Conservation (phyloP, 2,888 invertebrate genomes). For the Chydorus sphaericus region DNA sequence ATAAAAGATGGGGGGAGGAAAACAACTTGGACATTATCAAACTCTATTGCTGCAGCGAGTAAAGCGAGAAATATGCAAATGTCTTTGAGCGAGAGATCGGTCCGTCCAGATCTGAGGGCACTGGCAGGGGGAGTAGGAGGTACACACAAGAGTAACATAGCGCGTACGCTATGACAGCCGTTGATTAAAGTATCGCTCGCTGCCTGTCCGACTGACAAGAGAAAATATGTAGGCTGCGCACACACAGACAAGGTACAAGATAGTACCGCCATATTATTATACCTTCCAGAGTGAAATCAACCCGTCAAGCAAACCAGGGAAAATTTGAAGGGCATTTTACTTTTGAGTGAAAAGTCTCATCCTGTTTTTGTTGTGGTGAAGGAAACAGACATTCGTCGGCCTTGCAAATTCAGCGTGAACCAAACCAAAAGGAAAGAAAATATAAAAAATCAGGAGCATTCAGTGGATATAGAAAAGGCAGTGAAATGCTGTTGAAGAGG, state of each 20-base stretch:
- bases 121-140: no score
- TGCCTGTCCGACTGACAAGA: neutral
- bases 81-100: neutral
- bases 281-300: neutral
- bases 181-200: slow-evolving; percentile 7
- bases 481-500: neutral
- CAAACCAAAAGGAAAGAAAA: neutral
- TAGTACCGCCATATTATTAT: neutral
- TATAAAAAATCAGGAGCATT: neutral
- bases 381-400: no score
- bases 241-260: no score
- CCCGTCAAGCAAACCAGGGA: neutral
- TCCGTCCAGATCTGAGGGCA: neutral
- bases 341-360: no score
- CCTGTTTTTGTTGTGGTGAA: no score
- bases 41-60: no score
- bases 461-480: neutral
- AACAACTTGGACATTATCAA: no score
- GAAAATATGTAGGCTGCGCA: slow-evolving; percentile 4
- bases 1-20: no score
- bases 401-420: no score
- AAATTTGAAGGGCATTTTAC: no score
- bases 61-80: no score
- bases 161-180: slow-evolving; percentile 5
- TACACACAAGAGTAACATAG: no score